A percentile compares a stretch with the other conserved stretches of the same genome.
These are phyloP conservation scores for Furnarius figulus DNA, from an alignment of 2,113 vertebrate genomes.

Conservation along the genomic window DNA sequence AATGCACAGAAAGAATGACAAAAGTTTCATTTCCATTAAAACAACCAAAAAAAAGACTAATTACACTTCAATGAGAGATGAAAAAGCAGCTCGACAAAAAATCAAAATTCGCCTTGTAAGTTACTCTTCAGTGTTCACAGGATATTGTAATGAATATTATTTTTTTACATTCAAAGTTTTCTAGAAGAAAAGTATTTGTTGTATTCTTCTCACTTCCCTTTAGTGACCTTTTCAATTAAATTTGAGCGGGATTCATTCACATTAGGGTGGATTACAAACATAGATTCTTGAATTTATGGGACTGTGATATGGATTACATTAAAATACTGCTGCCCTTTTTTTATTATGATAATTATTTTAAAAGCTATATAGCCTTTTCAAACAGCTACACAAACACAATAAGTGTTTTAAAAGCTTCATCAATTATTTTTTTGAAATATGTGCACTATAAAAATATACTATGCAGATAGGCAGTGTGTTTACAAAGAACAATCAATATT, in stretches of 20 bases:
- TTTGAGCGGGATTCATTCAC: not conserved
- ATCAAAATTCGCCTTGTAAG: not conserved
- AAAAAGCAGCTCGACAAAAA: not conserved
- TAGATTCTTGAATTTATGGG: not conserved
- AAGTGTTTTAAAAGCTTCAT: not conserved
- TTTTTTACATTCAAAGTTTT: not conserved
- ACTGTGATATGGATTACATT: not conserved
- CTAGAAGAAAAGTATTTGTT: not conserved
- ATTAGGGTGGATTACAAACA: not conserved
- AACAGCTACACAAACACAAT: not conserved
- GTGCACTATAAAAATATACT: not conserved
- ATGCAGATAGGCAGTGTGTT: not conserved
- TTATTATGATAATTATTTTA: not conserved
- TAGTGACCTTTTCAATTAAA: not conserved
- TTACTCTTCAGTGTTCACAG: not conserved
- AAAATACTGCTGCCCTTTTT: not conserved
- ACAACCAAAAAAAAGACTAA: not conserved
- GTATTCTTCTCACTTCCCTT: not conserved
- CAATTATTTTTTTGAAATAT: not conserved
- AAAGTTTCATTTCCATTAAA: not conserved
- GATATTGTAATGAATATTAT: not conserved
- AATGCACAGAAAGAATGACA: not conserved
- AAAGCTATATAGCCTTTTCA: not conserved
- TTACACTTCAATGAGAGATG: not conserved
- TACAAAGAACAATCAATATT: slow-evolving; percentile 8